Percentiles rank a stretch among this genome's conserved stretches.
These are phyloP conservation scores for Bradypus variegatus DNA, from an alignment of 2,797 vertebrate species.

Conservation along the genomic window DNA sequence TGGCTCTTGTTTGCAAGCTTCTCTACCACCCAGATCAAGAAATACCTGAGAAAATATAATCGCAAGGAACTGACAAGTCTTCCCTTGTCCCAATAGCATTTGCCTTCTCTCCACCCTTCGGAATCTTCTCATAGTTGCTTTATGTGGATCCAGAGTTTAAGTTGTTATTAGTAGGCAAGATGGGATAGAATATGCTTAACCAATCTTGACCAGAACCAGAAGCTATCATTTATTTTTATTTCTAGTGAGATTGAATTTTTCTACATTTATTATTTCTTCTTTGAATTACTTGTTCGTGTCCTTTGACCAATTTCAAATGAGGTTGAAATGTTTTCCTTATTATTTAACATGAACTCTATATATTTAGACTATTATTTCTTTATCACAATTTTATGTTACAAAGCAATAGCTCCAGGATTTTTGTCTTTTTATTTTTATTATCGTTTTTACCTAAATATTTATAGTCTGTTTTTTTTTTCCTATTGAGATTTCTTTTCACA, in stretches of 20 bases:
- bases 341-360: background rate
- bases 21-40: background rate
- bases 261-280: background rate
- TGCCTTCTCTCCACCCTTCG: background rate
- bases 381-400: conserved; percentile 1
- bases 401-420: background rate
- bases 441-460: background rate
- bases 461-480: background rate
- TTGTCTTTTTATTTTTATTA: background rate
- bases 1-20: background rate
- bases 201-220: background rate
- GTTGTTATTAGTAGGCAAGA: background rate
- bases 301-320: conserved; percentile 2
- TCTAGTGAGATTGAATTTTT: background rate
- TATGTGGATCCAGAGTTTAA: background rate
- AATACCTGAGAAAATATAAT: background rate
- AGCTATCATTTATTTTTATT: background rate
- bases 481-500: background rate
- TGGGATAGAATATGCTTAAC: background rate
- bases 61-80: background rate
- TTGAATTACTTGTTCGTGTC: background rate
- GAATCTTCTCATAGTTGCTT: background rate
- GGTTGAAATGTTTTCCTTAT: conserved; percentile 8
- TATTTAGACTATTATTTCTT: background rate
- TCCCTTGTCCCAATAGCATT: background rate